Evolutionary conservation across 2,113 vertebrate genomes (phyloP).

Genomic region (Sprattus sprattus): DNA sequence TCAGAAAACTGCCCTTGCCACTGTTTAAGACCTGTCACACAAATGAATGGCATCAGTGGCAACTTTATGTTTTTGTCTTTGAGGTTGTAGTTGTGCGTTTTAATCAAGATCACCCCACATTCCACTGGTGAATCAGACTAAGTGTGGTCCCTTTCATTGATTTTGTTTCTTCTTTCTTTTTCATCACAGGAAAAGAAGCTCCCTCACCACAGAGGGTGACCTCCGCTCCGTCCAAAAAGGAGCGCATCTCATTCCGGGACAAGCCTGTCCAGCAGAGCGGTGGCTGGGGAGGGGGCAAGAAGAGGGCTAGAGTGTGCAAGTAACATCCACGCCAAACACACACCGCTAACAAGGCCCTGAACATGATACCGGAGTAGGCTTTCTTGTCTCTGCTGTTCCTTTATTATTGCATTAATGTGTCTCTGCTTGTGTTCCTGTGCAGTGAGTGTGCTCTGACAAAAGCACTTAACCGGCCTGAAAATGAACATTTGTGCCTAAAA

Average conservation of each 20-base stretch:
- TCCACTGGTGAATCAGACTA: neutral
- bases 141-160: neutral
- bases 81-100: too few relatives aligned
- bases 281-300: conserved; percentile 93
- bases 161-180: conserved; percentile 41
- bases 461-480: conserved; percentile 34
- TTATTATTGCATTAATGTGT: conserved; percentile 17
- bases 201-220: conserved; percentile 62
- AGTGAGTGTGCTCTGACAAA: conserved; percentile 17
- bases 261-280: conserved; percentile 77
- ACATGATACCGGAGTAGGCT: neutral
- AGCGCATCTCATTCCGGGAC: conserved; percentile 85
- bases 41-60: too few relatives aligned
- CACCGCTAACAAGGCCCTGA: neutral
- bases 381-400: conserved; percentile 19
- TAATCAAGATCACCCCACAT: too few relatives aligned
- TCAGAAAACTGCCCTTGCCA: too few relatives aligned
- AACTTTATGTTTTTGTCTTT: too few relatives aligned
- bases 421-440: conserved; percentile 23
- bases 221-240: conserved; percentile 68
- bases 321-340: conserved; percentile 35
- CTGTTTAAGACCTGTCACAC: too few relatives aligned
- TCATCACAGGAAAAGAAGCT: conserved; percentile 69
- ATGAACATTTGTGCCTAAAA: conserved; percentile 41
- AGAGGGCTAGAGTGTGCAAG: conserved; percentile 68